phyloP scores from a whole-genome alignment of 2,113 vertebrate species.

The Rynchops niger region DNA sequence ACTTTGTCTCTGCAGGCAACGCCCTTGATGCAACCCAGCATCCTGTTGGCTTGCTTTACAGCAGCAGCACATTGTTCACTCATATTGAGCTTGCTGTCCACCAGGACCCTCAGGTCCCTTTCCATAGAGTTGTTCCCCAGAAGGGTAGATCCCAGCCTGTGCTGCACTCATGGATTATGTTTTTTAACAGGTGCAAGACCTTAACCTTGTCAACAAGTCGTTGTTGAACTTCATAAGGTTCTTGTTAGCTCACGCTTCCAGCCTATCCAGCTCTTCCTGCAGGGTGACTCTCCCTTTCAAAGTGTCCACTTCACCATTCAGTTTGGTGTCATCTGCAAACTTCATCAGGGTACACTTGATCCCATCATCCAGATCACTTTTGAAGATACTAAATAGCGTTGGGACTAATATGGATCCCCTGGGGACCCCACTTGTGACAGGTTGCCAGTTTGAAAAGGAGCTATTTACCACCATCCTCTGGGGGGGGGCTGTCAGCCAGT shows the following conservation, averaged over 20 bases:
- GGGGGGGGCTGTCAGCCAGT: not conserved
- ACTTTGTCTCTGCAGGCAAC: not conserved
- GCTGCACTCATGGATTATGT: not conserved
- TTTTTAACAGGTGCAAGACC: not conserved
- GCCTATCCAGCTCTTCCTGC: not conserved
- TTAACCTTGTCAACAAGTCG: not conserved
- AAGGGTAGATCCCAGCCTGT: not conserved
- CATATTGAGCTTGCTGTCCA: not conserved
- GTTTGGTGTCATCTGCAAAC: not conserved
- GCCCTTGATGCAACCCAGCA: not conserved
- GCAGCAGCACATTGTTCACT: no score
- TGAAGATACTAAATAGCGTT: not conserved
- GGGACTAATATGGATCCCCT: not conserved
- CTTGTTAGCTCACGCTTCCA: not conserved
- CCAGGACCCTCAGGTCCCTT: not conserved
- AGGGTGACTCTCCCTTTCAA: not conserved
- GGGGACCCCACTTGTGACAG: not conserved
- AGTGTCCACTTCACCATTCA: not conserved
- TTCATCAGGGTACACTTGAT: not conserved
- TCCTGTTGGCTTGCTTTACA: not conserved
- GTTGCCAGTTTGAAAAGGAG: not conserved
- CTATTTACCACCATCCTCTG: not conserved
- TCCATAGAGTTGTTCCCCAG: not conserved
- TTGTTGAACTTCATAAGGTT: not conserved
- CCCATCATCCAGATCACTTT: not conserved